phyloP scores from a whole-genome alignment of 2,113 vertebrate species.

The Delphinus delphis region DNA sequence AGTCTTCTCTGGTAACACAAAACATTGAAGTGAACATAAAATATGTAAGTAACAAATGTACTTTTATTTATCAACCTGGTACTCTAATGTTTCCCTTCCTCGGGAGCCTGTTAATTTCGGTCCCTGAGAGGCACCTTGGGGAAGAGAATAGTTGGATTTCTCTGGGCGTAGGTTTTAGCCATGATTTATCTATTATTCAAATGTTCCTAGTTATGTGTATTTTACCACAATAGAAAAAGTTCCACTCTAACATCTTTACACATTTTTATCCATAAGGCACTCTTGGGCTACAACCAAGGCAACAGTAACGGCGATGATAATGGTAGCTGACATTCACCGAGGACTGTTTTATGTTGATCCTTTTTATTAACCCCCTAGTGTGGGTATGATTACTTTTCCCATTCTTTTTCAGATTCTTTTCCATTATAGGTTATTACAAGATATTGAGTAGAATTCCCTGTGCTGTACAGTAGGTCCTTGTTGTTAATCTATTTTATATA shows the following conservation, averaged over 20 bases:
- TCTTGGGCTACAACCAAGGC: not conserved
- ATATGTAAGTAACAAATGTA: not conserved
- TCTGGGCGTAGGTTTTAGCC: not conserved
- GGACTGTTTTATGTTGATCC: not conserved
- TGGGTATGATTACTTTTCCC: not conserved
- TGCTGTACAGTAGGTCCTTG: not conserved
- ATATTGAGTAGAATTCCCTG: not conserved
- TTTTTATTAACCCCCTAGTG: not conserved
- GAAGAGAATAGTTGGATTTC: not conserved
- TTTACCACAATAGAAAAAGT: not conserved
- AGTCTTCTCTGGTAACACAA: slow-evolving; percentile 4
- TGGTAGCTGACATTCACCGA: not conserved
- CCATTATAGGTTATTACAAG: not conserved
- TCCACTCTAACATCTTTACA: not conserved
- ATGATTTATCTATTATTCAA: not conserved
- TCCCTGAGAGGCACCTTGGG: not conserved
- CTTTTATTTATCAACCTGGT: not conserved
- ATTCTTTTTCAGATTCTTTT: not conserved
- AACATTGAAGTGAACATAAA: not conserved
- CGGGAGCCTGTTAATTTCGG: not conserved
- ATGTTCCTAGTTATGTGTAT: not conserved
- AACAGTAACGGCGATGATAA: not conserved
- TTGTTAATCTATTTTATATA: not conserved
- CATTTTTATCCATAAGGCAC: not conserved
- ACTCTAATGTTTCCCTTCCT: not conserved